These are phyloP conservation scores for Sialis fuliginosa DNA, from an alignment of 2,888 invertebrate genomes.

Conservation along the genomic window DNA sequence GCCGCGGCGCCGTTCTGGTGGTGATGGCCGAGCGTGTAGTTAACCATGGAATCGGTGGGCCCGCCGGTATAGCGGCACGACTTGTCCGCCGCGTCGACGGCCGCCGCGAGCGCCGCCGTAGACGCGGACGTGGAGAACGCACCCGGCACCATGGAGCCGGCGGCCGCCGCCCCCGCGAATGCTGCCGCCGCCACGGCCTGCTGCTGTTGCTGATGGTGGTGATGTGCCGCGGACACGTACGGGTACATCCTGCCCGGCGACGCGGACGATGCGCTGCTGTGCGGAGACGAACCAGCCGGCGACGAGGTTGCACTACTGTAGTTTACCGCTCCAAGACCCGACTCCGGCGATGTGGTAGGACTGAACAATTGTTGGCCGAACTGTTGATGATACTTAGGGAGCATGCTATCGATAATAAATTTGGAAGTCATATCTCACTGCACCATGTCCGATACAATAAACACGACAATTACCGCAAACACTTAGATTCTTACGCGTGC, in stretches of 20 bases:
- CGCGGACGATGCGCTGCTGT: constrained; percentile 37
- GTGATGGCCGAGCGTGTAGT: constrained; percentile 57
- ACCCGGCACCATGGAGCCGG: constrained; percentile 42
- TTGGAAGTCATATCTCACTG: constrained; percentile 75
- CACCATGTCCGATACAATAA: constrained; percentile 9
- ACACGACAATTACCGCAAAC: constrained; percentile 6
- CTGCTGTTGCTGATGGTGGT: constrained; percentile 59
- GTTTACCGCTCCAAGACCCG: constrained; percentile 29
- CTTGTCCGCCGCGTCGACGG: constrained; percentile 53
- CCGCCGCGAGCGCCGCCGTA: constrained; percentile 44
- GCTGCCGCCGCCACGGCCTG: constrained; percentile 44
- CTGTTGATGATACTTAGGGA: constrained; percentile 80
- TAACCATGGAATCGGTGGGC: constrained; percentile 59
- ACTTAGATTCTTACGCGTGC: constrained; percentile 32
- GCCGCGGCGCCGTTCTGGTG: constrained; percentile 47
- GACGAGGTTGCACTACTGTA: constrained; percentile 41
- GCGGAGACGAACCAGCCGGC: constrained; percentile 52
- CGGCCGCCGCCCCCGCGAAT: constrained; percentile 40
- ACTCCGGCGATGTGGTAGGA: constrained; percentile 38
- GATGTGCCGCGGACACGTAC: constrained; percentile 55
- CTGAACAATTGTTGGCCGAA: constrained; percentile 51
- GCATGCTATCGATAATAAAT: constrained; percentile 96
- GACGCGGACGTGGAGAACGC: constrained; percentile 31
- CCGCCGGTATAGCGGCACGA: constrained; percentile 63
- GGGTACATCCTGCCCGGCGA: constrained; percentile 72